phyloP scores from a whole-genome alignment of 1,140 invertebrate genomes.

The Brachionus calyciflorus region DNA sequence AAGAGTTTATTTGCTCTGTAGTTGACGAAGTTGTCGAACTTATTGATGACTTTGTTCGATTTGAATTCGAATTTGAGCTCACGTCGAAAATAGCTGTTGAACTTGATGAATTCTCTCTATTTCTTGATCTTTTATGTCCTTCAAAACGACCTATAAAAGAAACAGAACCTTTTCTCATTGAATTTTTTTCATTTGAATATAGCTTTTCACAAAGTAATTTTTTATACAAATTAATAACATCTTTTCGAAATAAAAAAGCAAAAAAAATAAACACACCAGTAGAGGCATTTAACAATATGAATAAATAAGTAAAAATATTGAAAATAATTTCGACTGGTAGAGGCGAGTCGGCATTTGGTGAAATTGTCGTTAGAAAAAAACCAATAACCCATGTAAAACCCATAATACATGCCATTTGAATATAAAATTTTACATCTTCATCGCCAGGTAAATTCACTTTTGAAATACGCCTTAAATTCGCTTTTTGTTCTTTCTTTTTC shows the following conservation, averaged over 20 bases:
- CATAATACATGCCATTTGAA: conserved; percentile 62
- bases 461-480: conserved; percentile 10
- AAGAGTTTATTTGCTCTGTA: background rate
- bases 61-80: background rate
- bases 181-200: too few species aligned
- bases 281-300: conserved; percentile 56
- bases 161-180: background rate
- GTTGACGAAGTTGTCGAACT: background rate
- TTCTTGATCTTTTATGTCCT: background rate
- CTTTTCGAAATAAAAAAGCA: conserved; percentile 24
- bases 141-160: background rate
- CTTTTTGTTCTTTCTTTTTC: conserved; percentile 51
- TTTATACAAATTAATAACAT: conserved; percentile 25
- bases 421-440: conserved; percentile 64
- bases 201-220: background rate
- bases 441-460: conserved; percentile 49
- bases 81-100: conserved; percentile 24
- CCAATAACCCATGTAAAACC: conserved; percentile 62
- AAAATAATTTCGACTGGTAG: background rate
- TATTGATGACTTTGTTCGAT: background rate
- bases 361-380: conserved; percentile 49
- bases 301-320: conserved; percentile 52
- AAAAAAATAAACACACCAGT: conserved; percentile 57
- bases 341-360: background rate
- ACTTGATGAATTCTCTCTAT: conserved; percentile 35